Evolutionary conservation across 2,888 invertebrate species (phyloP).

Genomic region (Chironomus riparius): DNA sequence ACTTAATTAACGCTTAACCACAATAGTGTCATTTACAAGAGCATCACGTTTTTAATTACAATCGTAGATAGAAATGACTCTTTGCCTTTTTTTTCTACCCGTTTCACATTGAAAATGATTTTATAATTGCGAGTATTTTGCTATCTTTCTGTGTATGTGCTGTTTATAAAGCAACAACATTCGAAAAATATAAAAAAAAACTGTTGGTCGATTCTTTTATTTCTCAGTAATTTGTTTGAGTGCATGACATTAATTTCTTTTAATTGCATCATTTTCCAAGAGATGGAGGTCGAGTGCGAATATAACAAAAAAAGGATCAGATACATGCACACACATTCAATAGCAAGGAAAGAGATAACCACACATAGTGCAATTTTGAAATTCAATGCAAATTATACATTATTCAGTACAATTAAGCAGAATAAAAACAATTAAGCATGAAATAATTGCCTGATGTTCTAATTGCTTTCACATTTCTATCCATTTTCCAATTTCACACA

Average conservation of each 20-base stretch:
- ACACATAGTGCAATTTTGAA: not conserved
- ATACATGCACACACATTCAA: not conserved
- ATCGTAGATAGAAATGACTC: not conserved
- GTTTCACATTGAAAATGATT: not conserved
- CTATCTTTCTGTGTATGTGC: not conserved
- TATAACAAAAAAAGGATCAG: not conserved
- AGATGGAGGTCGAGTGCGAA: not conserved
- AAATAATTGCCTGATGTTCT: slow-evolving; percentile 7
- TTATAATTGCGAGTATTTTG: not conserved
- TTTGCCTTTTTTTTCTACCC: no score
- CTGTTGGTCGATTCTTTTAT: no score
- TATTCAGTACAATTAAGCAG: slow-evolving; percentile 19
- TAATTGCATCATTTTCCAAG: slow-evolving; percentile 7
- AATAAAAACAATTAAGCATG: slow-evolving; percentile 15
- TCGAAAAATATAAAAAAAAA: not conserved
- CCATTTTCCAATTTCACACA: not conserved
- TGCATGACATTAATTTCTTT: slow-evolving; percentile 15
- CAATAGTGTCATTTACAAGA: not conserved
- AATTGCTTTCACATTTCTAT: not conserved
- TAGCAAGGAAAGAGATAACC: not conserved
- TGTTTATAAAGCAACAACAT: no score
- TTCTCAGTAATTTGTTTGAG: slow-evolving; percentile 16
- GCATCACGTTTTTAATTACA: slow-evolving; percentile 6
- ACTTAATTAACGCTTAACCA: not conserved
- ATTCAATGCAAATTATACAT: not conserved